Percentiles rank a stretch among this genome's conserved stretches.
Evolutionary conservation across 2,113 vertebrate genomes (phyloP).

Genomic region (Sylvilagus bachmani): DNA sequence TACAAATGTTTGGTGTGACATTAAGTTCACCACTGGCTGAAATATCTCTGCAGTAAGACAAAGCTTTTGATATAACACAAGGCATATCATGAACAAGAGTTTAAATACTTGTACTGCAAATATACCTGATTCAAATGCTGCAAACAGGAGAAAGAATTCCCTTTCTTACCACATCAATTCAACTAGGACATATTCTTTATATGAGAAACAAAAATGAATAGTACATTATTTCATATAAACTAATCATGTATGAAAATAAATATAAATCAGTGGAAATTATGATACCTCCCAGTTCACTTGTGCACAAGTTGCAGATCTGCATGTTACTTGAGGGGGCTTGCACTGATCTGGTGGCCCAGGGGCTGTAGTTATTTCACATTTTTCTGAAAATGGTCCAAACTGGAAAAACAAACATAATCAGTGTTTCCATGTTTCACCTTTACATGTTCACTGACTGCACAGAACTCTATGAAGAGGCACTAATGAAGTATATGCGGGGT

Average conservation of each 20-base stretch:
- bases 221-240: constrained; percentile 46
- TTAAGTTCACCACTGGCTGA: constrained; percentile 51
- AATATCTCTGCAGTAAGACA: constrained; percentile 57
- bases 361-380: constrained; percentile 94
- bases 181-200: not conserved
- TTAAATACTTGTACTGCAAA: constrained; percentile 32
- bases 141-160: constrained; percentile 17
- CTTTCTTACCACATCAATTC: constrained; percentile 15
- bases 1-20: constrained; percentile 50
- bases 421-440: constrained; percentile 39
- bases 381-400: constrained; percentile 96
- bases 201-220: not conserved
- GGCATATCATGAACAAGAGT: constrained; percentile 19
- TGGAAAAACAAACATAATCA: constrained; percentile 81
- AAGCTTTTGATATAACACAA: constrained; percentile 57
- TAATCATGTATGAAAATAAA: constrained; percentile 39
- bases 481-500: not conserved
- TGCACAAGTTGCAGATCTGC: constrained; percentile 95
- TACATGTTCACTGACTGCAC: not conserved
- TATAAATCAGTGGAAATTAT: constrained; percentile 12
- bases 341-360: constrained; percentile 96
- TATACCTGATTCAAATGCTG: constrained; percentile 27
- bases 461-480: constrained; percentile 51
- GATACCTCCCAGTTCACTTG: constrained; percentile 96
- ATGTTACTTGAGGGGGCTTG: constrained; percentile 91